Percentiles rank a stretch among this genome's conserved stretches.
Conservation (phyloP, 2,888 invertebrate genomes). For the Leptinotarsa tumamoca region DNA sequence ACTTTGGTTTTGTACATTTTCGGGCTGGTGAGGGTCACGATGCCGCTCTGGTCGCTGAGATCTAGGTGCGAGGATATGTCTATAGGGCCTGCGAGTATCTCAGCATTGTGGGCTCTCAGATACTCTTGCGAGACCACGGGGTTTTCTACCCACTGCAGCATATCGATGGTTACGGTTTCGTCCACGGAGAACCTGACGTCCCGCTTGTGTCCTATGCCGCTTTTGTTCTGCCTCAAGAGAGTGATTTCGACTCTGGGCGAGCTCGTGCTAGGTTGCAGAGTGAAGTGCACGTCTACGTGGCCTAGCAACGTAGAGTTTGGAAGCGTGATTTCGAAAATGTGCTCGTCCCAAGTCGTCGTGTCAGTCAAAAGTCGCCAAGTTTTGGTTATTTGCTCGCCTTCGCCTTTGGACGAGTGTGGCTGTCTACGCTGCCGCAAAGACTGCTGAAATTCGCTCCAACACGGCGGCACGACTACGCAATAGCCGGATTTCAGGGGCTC, state of each 20-base stretch:
- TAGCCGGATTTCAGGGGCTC: slow-evolving; percentile 75
- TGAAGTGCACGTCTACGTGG: slow-evolving; percentile 91
- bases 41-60: slow-evolving; percentile 85
- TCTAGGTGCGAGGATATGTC: slow-evolving; percentile 85
- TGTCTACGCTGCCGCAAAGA: slow-evolving; percentile 90
- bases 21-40: slow-evolving; percentile 88
- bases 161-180: slow-evolving; percentile 67
- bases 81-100: slow-evolving; percentile 90
- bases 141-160: slow-evolving; percentile 71
- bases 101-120: slow-evolving; percentile 87
- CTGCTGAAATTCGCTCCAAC: slow-evolving; percentile 94
- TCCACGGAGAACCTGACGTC: slow-evolving; percentile 66
- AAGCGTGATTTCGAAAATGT: slow-evolving; percentile 88
- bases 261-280: slow-evolving; percentile 80
- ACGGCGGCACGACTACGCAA: slow-evolving; percentile 90
- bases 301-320: slow-evolving; percentile 82
- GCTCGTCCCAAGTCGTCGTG: slow-evolving; percentile 92
- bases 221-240: slow-evolving; percentile 74
- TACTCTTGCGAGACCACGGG: slow-evolving; percentile 85
- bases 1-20: slow-evolving; percentile 83
- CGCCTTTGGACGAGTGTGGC: slow-evolving; percentile 82
- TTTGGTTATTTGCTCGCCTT: slow-evolving; percentile 78
- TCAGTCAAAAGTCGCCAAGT: slow-evolving; percentile 92
- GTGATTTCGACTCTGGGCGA: slow-evolving; percentile 70
- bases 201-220: slow-evolving; percentile 73